Base-by-base conservation (phyloP, 2,888 invertebrate genomes). In the Linnaemya vulpina region DNA sequence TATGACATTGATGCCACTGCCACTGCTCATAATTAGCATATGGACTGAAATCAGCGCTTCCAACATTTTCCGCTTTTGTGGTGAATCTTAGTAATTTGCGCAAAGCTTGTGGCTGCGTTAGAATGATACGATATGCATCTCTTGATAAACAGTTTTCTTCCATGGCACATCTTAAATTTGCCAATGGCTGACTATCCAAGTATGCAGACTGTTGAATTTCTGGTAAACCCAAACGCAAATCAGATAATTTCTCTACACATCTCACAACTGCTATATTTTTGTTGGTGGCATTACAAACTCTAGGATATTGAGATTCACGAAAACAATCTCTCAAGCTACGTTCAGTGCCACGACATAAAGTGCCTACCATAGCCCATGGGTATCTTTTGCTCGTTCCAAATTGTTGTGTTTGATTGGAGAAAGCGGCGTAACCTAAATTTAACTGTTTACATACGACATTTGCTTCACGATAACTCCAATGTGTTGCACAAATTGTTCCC, bases 1-100 rank as follows among this genome's bases (percentile, higher is more conserved):
- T 68, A 73, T 88, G 91, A 51, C 91, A 91, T 80, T 90, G 90
- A 87, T 91, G 91, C 91, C 91, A 91, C 25, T 87, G 85, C 91
- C 91, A 91, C n/a, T 90, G 89, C 55, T 84, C 87, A 75, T 89
- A 90, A 84, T 90, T 91, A 40, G 90, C 89, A 70, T 91, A 91
- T 0, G 91, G 91, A 83, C 90, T 91, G 3, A 91, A 87, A 22
- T 91, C 91, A 0, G 89, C 90, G 1, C 76, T 89, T 17, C 91
- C 91, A 63, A 91, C 91, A 86, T 91, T 91, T 65, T 88, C 87
- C 0, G 91, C 91, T 84, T 88, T 89, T 3, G 90, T 88, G 0
- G 90, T 89, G 86, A 91, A 91, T n/a, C 91, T 89, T 10, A 91
- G 74, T 9, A 91, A 67, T 13, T 88, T 88, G 4, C 91, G 89